Base-by-base conservation (phyloP, 2,888 invertebrate genomes). In the Melikaiella ostensackeni region DNA sequence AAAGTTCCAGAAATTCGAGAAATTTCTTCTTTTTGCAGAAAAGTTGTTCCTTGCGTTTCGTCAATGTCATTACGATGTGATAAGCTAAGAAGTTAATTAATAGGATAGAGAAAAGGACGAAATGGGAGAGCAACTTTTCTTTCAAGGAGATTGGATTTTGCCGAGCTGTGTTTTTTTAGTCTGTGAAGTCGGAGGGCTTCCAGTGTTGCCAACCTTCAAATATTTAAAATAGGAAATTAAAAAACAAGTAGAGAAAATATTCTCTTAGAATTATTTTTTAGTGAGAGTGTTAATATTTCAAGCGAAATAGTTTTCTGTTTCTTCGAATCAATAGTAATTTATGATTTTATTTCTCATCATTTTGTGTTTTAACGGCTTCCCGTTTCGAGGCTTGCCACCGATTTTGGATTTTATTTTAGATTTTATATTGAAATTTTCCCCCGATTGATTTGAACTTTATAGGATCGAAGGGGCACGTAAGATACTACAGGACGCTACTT, bases 401-500 rank as follows among this genome's bases (percentile, higher is more conserved):
- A 33, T 33, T 33, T 5, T 33, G 2, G 33, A 33, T 33, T 7
- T 5, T 33, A 33, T 33, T 33, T 33, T 7, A 33, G 33, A 33
- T 33, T 33, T 30, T 5, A 33, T 33, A 7, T 33, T 33, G 7
- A 33, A 33, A 33, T 33, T 30, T 30, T 30, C 3, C 30, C 30
- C 30, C 30, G 30, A 30, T 30, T 63, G n/a, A 63, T 63, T 63
- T 63, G 3, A 16, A 42, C 13, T 64, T 33, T 46, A 62, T 46
- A 74, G 61, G 75, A 61, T 61, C 74, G 55, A 75, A 57, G 57
- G 63, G 42, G 21, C 11, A 76, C 76, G n/a, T 78, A 46, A 70
- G 75, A 79, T 75, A 77, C 57, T 79, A 81, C 61, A 62, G 46
- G 66, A 76, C 59, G 59, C 76, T 79, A 70, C 75, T 63, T 80